Evolutionary conservation across 2,113 vertebrate species (phyloP), one percentile per base, ranked within the genome.

Genomic region (Cebidichthys violaceus): DNA sequence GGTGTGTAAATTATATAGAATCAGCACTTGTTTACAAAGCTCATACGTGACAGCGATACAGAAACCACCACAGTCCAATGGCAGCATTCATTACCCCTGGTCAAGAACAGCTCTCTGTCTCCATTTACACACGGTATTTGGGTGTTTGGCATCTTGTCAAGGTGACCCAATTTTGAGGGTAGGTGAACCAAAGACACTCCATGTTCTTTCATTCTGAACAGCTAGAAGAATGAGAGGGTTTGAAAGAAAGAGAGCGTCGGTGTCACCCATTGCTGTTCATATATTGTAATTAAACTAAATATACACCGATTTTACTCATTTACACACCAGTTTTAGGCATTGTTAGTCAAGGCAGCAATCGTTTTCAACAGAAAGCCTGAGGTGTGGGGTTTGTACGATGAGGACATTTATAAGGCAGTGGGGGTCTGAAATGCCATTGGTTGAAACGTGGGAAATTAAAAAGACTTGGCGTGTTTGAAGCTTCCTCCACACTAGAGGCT

Each of bases 21-120:
- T 37, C n/a, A 41, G 22, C 45, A 35, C 9, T 67, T 64, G 35
- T 66, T 43, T 39, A 43, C 37, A 52, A 31, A 66, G 55, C 39
- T 81, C 70, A 73, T 75, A 75, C 50, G 55, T 18, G 66, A 35
- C 14, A 72, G 31, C 2, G 27, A 78, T n/a, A 57, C 24, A 33
- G 55, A 20, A 1, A 29, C 35, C 27, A 66, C 77, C 62, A 37
- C 22, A 57, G 79, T 62, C 17, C 55, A 39, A 14, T 24, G 17
- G 9, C n/a, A 66, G 29, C 35, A 57, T 41, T 74, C 72, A 74
- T 75, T 70, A 81, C 62, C 9, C 64, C 9, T 52, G 55, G 18
- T n/a, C 18, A 22, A n/a, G 47, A 75, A 67, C 68, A 33, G 29
- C 35, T 69, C 54, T 64, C 35, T 6, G 72, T 55, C 67, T 81